Evolutionary conservation across 2,888 invertebrate species (phyloP), one percentile per base, ranked within the genome.

Genomic region (Nowickia ferox): DNA sequence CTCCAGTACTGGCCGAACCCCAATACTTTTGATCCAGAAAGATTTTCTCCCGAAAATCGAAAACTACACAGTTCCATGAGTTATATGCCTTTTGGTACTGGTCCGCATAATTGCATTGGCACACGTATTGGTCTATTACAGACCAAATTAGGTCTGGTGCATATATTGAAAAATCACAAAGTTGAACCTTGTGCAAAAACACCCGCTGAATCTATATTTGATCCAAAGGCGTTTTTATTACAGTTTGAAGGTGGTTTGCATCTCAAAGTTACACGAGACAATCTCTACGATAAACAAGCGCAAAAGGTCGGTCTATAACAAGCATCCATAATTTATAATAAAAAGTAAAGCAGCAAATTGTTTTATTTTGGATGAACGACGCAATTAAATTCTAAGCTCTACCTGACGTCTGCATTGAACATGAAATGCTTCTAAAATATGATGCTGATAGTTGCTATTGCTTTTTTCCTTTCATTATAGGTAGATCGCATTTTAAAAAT

Each of bases 91-190:
- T 93, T 92, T 22, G 93, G 93, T 0, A 74, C 86, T 9, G 93
- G 93, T 0, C 92, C 92, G 0, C 92, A 90, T 65, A 91, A 91
- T 77, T 93, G 93, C 78, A 92, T 93, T 78, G 93, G 93, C 19
- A 91, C 90, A 63, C 90, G 93, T 1, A 91, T 93, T 71, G 93
- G 91, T 1, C 66, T 92, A 5, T 86, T 93, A 1, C 92, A 92
- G 68, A 59, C 89, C 0, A 92, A 92, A 65, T 76, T 92, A 1
- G 93, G 93, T 13, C 76, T 93, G 9, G 89, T 92, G 0, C 90
- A 91, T 74, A 86, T 93, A 11, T 86, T 93, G 0, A 92, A 89
- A 81, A 92, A 93, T 81, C 90, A 92, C 76, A 87, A 78, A n/a
- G 91, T 93, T 0, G 87, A 87, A 11, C 40, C 69, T 3, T 91